Conservation (phyloP, 2,797 vertebrate species). For the Acanthurus tractus region DNA sequence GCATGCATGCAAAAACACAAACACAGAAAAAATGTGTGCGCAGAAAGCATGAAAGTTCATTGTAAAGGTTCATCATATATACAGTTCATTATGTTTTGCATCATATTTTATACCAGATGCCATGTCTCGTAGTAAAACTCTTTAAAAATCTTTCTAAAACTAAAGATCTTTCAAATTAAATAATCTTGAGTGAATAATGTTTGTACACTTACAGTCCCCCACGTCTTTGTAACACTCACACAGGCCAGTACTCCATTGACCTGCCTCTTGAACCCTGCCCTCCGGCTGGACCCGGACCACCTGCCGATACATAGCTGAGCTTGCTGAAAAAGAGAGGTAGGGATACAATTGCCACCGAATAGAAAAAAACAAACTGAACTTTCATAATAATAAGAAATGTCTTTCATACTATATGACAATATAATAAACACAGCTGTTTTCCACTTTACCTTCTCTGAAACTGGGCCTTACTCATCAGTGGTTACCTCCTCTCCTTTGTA, state of each 20-base stretch:
- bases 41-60: background rate
- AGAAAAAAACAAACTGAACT: no score
- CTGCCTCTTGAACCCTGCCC: constrained; percentile 13
- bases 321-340: background rate
- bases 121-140: no score
- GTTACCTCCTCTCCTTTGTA: background rate
- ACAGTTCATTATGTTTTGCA: no score
- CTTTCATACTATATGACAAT: background rate
- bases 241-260: constrained; percentile 84
- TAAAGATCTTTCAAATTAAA: no score
- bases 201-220: constrained; percentile 80
- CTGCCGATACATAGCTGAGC: constrained; percentile 45
- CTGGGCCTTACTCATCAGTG: no score
- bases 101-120: no score
- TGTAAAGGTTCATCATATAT: background rate
- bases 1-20: background rate
- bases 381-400: background rate
- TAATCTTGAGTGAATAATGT: no score
- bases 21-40: no score
- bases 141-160: no score
- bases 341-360: no score
- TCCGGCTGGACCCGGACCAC: constrained; percentile 69
- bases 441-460: no score
- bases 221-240: constrained; percentile 85
- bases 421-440: background rate